Base-by-base conservation (phyloP, 2,888 invertebrate genomes). In the Callyntrura guangdongensis region DNA sequence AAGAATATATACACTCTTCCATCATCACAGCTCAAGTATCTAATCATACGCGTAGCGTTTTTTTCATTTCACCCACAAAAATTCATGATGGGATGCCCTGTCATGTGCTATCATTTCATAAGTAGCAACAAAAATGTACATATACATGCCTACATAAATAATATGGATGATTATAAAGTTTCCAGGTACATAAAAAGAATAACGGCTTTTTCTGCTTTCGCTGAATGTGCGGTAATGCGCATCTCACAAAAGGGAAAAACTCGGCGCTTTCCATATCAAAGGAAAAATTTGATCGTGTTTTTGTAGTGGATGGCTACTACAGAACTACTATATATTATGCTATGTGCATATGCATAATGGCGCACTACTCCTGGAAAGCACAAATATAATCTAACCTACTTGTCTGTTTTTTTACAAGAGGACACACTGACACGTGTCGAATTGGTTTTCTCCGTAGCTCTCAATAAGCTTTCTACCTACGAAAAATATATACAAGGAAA, bases 371-470 rank as follows among this genome's bases (percentile, higher is more conserved):
- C 3, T 2, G 77, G 53, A 49, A 77, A 49, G 36, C 59, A 81
- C 27, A 56, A 20, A 49, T 20, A 47, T 1, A 49, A 79, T 53
- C 8, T 59, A 79, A 81, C 77, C 77, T 22, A 77, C 53, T 59
- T 81, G 81, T 53, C 81, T 81, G 56, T n/a, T 81, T 36, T n/a
- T 36, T 59, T 81, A 79, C 59, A 83, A 59, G 49, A 79, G 67
- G 69, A 89, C 77, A 74, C 64, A 25, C 14, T 89, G 89, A 89
- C 89, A 89, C 89, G 89, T 89, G 85, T 89, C 89, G 89, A 67
- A 85, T 85, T 89, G 85, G 85, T 89, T 88, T 89, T 89, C 69
- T 85, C 69, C 25, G 45, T 14, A 27, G n/a, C 61, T 81, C 36
- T 56, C 56, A 69, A 83, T 82, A 72, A 84, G 59, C 61, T 22